Conservation (phyloP, 2,113 vertebrate species). For the Passer domesticus region DNA sequence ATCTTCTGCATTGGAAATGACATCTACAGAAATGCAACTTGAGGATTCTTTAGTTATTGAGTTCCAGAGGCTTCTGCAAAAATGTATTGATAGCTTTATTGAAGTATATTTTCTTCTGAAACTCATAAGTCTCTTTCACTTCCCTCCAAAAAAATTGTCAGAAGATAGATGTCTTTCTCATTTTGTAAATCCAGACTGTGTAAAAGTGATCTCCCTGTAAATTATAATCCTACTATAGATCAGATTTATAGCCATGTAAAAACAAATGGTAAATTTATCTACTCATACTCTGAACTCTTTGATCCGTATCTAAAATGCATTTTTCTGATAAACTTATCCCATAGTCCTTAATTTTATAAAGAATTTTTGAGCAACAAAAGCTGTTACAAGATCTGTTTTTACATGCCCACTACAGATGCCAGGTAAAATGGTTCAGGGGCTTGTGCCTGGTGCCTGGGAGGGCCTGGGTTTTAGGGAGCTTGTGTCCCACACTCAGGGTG, state of each 20-base stretch:
- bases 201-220: background rate
- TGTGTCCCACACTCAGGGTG: fast-evolving
- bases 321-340: background rate
- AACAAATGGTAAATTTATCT: background rate
- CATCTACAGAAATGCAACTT: background rate
- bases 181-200: background rate
- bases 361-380: background rate
- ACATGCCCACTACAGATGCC: fast-evolving
- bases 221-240: background rate
- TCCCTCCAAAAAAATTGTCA: background rate
- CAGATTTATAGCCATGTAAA: background rate
- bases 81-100: background rate
- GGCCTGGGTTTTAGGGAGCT: background rate
- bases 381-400: background rate
- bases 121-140: background rate
- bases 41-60: background rate
- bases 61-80: background rate
- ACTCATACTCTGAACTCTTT: background rate
- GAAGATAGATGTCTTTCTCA: background rate
- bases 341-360: background rate
- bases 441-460: fast-evolving
- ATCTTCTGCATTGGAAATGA: background rate
- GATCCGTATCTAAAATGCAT: background rate
- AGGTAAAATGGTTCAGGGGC: background rate
- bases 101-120: background rate